Evolutionary conservation across 2,113 vertebrate genomes (phyloP).

Genomic region (Corythoichthys intestinalis): DNA sequence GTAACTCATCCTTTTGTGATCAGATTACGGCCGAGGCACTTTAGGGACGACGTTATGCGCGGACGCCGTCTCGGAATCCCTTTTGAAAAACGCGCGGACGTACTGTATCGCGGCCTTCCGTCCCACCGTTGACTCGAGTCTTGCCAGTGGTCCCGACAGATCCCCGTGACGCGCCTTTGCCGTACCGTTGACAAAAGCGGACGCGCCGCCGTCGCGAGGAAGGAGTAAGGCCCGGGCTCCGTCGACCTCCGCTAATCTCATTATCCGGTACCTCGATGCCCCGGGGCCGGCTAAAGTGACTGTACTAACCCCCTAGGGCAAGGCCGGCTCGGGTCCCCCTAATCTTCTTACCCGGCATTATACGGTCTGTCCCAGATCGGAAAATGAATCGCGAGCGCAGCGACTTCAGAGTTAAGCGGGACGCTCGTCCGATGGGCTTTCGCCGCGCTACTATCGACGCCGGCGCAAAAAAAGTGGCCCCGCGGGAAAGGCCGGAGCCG

Average conservation of each 20-base stretch:
- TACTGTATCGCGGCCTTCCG: not conserved
- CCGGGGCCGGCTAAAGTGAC: constrained; percentile 56
- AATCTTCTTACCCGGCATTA: constrained; percentile 76
- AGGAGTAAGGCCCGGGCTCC: constrained; percentile 55
- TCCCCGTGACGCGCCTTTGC: too few relatives aligned
- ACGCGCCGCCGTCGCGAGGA: constrained; percentile 21
- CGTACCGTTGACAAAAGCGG: not conserved
- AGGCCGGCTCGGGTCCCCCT: constrained; percentile 65
- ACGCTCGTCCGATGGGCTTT: too few relatives aligned
- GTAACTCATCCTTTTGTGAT: constrained; percentile 52
- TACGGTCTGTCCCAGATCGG: constrained; percentile 71
- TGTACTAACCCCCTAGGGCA: constrained; percentile 57
- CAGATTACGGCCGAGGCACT: constrained; percentile 40
- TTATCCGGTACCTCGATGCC: constrained; percentile 64
- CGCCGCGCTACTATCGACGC: too few relatives aligned
- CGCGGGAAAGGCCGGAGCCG: too few relatives aligned
- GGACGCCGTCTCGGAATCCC: constrained; percentile 2
- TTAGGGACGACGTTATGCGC: constrained; percentile 28
- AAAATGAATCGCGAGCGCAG: too few relatives aligned
- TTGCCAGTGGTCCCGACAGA: too few relatives aligned
- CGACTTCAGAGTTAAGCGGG: too few relatives aligned
- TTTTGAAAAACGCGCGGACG: not conserved
- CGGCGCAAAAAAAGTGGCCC: too few relatives aligned
- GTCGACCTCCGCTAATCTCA: constrained; percentile 68
- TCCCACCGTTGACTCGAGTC: too few relatives aligned